Percentiles rank a stretch among this genome's conserved stretches.
phyloP scores from a whole-genome alignment of 2,888 invertebrate genomes.

The Agonopterix arenella region DNA sequence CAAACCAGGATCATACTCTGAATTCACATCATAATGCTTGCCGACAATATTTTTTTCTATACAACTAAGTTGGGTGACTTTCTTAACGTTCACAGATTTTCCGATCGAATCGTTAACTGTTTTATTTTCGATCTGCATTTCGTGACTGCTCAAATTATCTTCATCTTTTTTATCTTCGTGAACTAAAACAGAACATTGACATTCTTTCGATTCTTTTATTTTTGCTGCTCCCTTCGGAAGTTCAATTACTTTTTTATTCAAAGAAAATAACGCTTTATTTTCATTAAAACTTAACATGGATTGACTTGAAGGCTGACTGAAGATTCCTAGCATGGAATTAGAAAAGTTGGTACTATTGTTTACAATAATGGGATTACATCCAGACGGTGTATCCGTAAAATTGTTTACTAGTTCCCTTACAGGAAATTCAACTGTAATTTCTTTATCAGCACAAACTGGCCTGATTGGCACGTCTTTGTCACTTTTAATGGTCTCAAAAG shows the following conservation, averaged over 20 bases:
- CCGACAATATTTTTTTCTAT: not conserved
- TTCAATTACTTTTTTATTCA: slow-evolving; percentile 18
- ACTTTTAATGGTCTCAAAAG: not conserved
- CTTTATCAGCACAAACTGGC: slow-evolving; percentile 36
- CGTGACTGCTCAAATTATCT: not conserved
- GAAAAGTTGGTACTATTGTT: slow-evolving; percentile 30
- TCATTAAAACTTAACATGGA: slow-evolving; percentile 25
- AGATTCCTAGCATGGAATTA: slow-evolving; percentile 28
- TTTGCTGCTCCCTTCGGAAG: slow-evolving; percentile 15
- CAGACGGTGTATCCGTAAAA: slow-evolving; percentile 41
- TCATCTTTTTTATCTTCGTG: not conserved
- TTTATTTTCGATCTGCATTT: slow-evolving; percentile 8
- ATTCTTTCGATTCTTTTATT: slow-evolving; percentile 7
- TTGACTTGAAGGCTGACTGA: slow-evolving; percentile 34
- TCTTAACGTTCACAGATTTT: slow-evolving; percentile 1
- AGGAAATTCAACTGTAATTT: slow-evolving; percentile 23
- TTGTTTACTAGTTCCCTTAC: slow-evolving; percentile 24
- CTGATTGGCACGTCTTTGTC: not conserved
- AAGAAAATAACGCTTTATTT: not conserved
- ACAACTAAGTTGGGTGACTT: slow-evolving; percentile 5
- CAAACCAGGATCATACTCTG: slow-evolving; percentile 36
- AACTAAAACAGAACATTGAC: not conserved
- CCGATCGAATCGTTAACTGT: slow-evolving; percentile 5
- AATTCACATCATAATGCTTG: not conserved
- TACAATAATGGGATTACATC: slow-evolving; percentile 23